Evolutionary conservation across 2,888 invertebrate species (phyloP).

Genomic region (Calameuta pallipes): DNA sequence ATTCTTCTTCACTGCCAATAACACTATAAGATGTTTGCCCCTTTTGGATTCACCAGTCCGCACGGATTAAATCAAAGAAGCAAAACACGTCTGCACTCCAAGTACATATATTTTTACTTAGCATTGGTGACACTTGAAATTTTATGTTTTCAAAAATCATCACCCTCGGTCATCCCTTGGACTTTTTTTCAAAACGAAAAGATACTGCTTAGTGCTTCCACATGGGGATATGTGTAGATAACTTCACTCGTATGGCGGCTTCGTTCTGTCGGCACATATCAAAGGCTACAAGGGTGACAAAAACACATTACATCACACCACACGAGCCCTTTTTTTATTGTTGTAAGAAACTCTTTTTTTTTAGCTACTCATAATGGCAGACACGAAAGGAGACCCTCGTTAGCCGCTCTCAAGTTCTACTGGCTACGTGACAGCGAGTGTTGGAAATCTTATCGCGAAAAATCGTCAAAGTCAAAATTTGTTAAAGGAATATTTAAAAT

Average conservation of each 20-base stretch:
- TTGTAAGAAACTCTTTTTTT: constrained; percentile 4
- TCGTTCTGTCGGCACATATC: constrained; percentile 7
- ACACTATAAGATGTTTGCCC: background rate
- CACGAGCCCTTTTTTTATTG: constrained; percentile 4
- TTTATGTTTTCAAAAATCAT: background rate
- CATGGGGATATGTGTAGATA: background rate
- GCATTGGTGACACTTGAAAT: background rate
- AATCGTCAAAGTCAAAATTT: background rate
- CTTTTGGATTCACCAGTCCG: background rate
- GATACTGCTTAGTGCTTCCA: background rate
- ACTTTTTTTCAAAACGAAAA: background rate
- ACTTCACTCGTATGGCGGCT: background rate
- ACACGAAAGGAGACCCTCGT: constrained; percentile 14
- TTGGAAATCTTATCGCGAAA: background rate
- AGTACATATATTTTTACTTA: background rate
- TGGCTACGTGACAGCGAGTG: background rate
- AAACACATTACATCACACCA: constrained; percentile 6
- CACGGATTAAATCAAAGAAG: background rate
- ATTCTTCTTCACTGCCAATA: background rate
- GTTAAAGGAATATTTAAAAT: background rate
- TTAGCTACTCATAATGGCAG: background rate
- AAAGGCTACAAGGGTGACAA: constrained; percentile 6
- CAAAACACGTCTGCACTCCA: background rate
- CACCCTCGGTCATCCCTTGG: background rate
- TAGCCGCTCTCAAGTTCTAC: constrained; percentile 14